Conservation (phyloP, 2,113 vertebrate genomes). For the Brachyistius frenatus region DNA sequence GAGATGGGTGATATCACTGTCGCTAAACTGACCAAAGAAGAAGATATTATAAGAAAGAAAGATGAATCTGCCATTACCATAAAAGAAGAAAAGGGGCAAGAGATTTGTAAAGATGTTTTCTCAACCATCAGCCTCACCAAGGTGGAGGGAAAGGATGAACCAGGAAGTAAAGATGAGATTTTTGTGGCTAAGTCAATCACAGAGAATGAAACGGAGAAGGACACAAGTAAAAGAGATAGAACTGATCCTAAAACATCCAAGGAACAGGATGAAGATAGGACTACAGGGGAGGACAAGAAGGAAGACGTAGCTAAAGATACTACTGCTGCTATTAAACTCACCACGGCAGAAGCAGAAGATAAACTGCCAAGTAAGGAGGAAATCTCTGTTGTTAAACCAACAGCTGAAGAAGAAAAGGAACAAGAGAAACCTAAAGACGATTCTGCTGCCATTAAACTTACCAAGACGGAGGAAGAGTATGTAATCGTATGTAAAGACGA, state of each 20-base stretch:
- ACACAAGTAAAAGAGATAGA: conserved; percentile 32
- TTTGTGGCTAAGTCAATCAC: background rate
- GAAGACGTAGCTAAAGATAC: conserved; percentile 13
- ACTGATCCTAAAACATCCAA: conserved; percentile 7
- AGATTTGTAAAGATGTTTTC: conserved; percentile 43
- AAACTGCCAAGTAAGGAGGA: conserved; percentile 31
- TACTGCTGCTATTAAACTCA: conserved; percentile 9
- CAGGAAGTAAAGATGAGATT: conserved; percentile 35
- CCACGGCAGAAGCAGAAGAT: conserved; percentile 33
- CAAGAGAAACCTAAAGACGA: conserved; percentile 36
- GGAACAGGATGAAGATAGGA: conserved; percentile 28
- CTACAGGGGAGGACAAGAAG: conserved; percentile 23
- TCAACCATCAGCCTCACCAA: conserved; percentile 9
- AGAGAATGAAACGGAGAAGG: conserved; percentile 44
- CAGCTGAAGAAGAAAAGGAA: conserved; percentile 31
- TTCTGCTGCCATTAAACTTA: background rate
- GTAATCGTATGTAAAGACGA: conserved; percentile 19
- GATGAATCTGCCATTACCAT: conserved; percentile 10
- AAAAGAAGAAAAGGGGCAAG: conserved; percentile 34
- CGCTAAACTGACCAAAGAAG: conserved; percentile 50
- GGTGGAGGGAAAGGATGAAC: conserved; percentile 30
- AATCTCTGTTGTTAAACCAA: conserved; percentile 20
- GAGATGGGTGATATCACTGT: conserved; percentile 39
- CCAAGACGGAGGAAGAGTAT: conserved; percentile 29
- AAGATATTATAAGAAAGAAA: conserved; percentile 33